Percentiles rank a stretch among this genome's conserved stretches.
Evolutionary conservation across 2,113 vertebrate genomes (phyloP).

Genomic region (Tichodroma muraria): DNA sequence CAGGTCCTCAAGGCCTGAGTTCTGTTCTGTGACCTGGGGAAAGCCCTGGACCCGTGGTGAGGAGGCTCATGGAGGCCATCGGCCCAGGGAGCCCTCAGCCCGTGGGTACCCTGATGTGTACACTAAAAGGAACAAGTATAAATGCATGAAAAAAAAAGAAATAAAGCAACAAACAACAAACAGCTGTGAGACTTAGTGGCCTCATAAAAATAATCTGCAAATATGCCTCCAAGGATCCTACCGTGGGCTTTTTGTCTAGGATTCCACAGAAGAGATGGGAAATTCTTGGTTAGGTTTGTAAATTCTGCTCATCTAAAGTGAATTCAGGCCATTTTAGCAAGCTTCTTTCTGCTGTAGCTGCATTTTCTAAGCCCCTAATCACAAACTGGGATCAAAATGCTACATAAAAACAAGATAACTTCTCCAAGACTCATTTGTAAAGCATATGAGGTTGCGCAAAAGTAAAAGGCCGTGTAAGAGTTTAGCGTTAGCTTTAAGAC

Average conservation of each 20-base stretch:
- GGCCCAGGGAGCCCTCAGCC: accelerated
- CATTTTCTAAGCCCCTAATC: background rate
- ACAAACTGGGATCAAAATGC: background rate
- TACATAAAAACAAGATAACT: background rate
- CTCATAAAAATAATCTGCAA: background rate
- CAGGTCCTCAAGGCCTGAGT: background rate
- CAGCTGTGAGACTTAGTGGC: background rate
- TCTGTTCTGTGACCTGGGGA: background rate
- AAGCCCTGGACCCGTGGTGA: background rate
- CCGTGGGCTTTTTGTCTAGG: background rate
- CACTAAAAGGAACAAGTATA: background rate
- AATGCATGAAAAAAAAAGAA: accelerated
- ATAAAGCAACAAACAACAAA: background rate
- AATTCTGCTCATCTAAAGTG: background rate
- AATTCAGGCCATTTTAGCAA: background rate
- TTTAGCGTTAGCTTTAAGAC: background rate
- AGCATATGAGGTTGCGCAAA: background rate
- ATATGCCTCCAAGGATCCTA: background rate
- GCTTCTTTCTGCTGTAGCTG: background rate
- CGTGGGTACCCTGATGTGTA: background rate
- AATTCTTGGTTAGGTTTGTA: background rate
- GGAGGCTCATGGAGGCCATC: background rate
- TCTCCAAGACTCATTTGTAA: background rate
- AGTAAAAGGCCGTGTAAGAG: background rate
- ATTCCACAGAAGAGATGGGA: background rate